Evolutionary conservation across 2,113 vertebrate species (phyloP), one percentile per base, ranked within the genome.

Genomic region (Ophiodon elongatus): DNA sequence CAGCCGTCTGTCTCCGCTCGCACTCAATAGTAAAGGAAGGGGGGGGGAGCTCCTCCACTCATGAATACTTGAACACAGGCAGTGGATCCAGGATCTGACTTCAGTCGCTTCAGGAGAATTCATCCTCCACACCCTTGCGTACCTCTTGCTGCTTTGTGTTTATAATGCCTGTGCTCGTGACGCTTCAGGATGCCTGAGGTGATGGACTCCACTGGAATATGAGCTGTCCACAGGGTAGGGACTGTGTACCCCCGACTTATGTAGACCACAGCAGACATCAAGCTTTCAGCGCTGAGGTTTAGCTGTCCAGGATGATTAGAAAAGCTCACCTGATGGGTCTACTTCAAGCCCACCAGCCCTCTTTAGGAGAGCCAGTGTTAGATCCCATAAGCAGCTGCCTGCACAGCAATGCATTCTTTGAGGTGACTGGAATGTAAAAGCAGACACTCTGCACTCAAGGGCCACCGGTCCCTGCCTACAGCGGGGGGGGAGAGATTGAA

Each of bases 1-100:
- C 87, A 74, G 64, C 92, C 90, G 85, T 87, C 87, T 91, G 88
- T 90, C 86, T 91, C 63, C 59, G 83, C 77, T 88, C 75, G 67
- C 43, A 29, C 67, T 50, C 21, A 68, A 79, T 81, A 39, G 72
- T 63, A 11, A 80, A 77, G 76, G 73, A 80, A 66, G 84, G 82
- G 73, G 82, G 72, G 82, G 82, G 76, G 64, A 50, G 65, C 80
- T 84, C 69, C 60, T 80, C 39, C 41, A 27, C 84, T 88, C 76
- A 77, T 87, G 80, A 91, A 89, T 84, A 89, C 71, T 80, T 89
- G 66, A 89, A 89, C 68, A 86, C 33, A 39, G 73, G 62, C 67
- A 37, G 43, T 31, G 64, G 52, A 73, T 84, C 41, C 25, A 43
- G 71, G 27, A 63, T 77, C 60, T 66, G 63, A 56, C 69, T 50